Base-by-base conservation (phyloP, 2,113 vertebrate species). In the Lichenostomus cassidix region DNA sequence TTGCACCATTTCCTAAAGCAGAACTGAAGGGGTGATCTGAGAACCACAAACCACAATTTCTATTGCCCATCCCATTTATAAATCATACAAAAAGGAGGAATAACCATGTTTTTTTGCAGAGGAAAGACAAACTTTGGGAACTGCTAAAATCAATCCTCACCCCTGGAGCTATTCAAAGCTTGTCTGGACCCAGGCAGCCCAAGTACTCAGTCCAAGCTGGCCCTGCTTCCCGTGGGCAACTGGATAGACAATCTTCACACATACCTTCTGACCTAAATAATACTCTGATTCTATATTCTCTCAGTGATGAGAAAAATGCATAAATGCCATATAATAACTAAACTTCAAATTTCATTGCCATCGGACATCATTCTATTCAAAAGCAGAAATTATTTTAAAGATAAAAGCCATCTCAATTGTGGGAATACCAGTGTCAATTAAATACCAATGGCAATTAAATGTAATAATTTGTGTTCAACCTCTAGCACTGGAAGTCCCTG, bases 41-140 rank as follows among this genome's bases (percentile, higher is more conserved):
- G n/a, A 87, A 55, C 73, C 50, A 63, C 44, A 74, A 59, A 41
- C 4, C 6, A 70, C 28, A 20, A 23, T 14, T 83, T 83, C 71
- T 86, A 31, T 47, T 46, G n/a, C 25, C 44, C 4, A 4, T 37
- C 25, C 28, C 1, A 0, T 55, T 49, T 21, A 41, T 3, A 68
- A 70, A 63, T 10, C 14, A 47, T 29, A 31, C 22, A 50, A 71
- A 49, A 73, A 6, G 50, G n/a, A 87, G 59, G 42, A 53, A 23
- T 11, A 46, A 28, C 18, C 15, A 24, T 0, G 1, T 8, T 3
- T 80, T 80, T 86, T 56, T 12, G 3, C 20, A 65, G 46, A 49
- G 50, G 25, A 67, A 64, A 70, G 11, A 24, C 9, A 17, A 24
- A 17, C 7, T 27, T 44, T 11, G 31, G 33, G 37, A 76, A 33